Evolutionary conservation across 2,888 invertebrate genomes (phyloP), one percentile per base, ranked within the genome.

Genomic region (Seira ritae): DNA sequence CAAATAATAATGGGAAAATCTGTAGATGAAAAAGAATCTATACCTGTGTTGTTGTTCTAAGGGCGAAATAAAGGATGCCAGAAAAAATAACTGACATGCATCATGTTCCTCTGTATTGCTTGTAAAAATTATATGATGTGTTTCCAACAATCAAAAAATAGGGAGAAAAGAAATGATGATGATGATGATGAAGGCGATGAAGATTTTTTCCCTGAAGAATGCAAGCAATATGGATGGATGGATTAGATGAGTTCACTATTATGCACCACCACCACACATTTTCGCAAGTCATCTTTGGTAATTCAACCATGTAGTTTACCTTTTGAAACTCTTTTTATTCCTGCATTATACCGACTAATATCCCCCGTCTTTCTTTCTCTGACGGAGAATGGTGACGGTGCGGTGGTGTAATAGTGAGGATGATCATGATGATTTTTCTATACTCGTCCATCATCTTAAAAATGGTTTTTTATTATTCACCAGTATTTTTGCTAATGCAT

Each of bases 251-350:
- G 17, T 60, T 46, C 8, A 50, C 20, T 6, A 19, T 55, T 2
- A 6, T 69, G 6, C 20, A 71, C 15, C 31, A 20, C 15, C 22
- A 75, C 24, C 55, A n/a, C n/a, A n/a, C n/a, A 42, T 78, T 80
- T 80, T 82, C 68, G 87, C 88, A 87, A 88, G 88, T 88, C 88
- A 88, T 88, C 84, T 84, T 86, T 72, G 81, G 88, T 88, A 88
- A 88, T 88, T 88, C 88, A 88, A 80, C 87, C 87, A 86, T 88
- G 88, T 88, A 88, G 87, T 88, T 88, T 88, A 85, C 83, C 85
- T 83, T 85, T 81, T 81, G 65, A 81, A 20, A 20, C 65, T 75
- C 75, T 85, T 88, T 83, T 76, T 84, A 75, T 79, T 81, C 70
- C 24, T 70, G 80, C 75, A 81, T 81, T 81, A 81, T 70, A 75